Base-by-base conservation (phyloP, 2,113 vertebrate species). In the Myocastor coypus region DNA sequence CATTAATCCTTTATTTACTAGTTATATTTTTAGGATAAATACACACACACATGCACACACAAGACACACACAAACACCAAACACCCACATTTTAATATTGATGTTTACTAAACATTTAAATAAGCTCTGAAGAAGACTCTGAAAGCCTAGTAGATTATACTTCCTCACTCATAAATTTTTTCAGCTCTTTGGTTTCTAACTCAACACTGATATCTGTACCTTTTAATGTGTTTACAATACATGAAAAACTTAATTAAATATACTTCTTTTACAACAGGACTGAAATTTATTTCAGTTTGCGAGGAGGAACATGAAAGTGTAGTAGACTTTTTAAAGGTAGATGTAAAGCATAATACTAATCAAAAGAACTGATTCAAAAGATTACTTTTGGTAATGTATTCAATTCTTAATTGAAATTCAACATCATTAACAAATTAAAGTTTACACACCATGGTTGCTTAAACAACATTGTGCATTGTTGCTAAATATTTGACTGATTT, bases 71-170 rank as follows among this genome's bases (percentile, higher is more conserved):
- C 83, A 89, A 16, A 77, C 7, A 37, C 75, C 52, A 89, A 16
- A 77, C 7, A 37, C 75, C 52, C 78, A 94, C 20, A 94, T 94
- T 46, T 96, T 81, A 83, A 92, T 92, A 96, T 86, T 92, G 97
- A 94, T 42, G 89, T 83, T 96, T 73, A 92, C 78, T 95, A 96
- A 97, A 97, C 95, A 97, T 96, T 97, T 96, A 96, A 97, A 92
- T 97, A 83, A 85, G 46, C 89, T 34, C 82, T 68, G 77, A 92
- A 96, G 59, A 92, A 37, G 24, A 82, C 82, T 96, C 22, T 94
- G 64, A 46, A 94, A 95, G 13, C 81, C 52, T 78, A 87, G 73
- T 69, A 92, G 50, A 84, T 64, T 91, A 59, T 96, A 91, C 24
- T 97, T 86, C 94, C n/a, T 93, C 95, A 95, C 82, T 96, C 92